Conservation (phyloP, 2,888 invertebrate species). For the Morpho deidamia region DNA sequence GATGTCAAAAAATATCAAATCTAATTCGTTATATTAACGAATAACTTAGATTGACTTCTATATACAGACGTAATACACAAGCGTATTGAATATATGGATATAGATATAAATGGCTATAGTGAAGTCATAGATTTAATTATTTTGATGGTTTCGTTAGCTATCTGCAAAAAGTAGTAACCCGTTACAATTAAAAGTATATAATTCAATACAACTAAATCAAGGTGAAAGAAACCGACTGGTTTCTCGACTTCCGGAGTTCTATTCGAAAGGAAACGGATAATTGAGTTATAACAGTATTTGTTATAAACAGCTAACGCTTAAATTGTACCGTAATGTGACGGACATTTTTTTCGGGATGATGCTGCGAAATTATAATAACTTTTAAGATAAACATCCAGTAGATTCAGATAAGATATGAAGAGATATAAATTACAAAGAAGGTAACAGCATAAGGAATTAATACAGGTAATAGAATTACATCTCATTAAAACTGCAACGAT, state of each 20-base stretch:
- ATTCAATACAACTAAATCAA: constrained; percentile 12
- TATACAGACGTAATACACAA: too few species aligned
- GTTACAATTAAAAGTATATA: constrained; percentile 4
- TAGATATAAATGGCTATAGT: too few species aligned
- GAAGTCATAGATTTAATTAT: too few species aligned
- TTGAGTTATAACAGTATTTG: constrained; percentile 34
- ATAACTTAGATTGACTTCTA: too few species aligned
- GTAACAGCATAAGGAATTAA: too few species aligned
- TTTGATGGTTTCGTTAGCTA: too few species aligned
- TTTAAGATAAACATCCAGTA: neutral
- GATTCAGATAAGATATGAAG: neutral
- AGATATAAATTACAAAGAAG: neutral
- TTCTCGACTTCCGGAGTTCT: constrained; percentile 17
- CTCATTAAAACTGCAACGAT: too few species aligned
- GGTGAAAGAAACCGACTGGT: constrained; percentile 18
- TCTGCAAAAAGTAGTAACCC: neutral
- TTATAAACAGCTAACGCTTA: constrained; percentile 15
- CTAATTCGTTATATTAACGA: too few species aligned
- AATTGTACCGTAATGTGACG: constrained; percentile 27
- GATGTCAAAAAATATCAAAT: too few species aligned
- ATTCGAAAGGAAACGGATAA: constrained; percentile 33
- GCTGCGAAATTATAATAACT: constrained; percentile 13
- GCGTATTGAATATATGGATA: too few species aligned
- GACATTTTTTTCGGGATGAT: constrained; percentile 18
- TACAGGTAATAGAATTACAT: too few species aligned